These are phyloP conservation scores for Synergus gifuensis DNA, from an alignment of 2,888 invertebrate species.

Conservation along the genomic window DNA sequence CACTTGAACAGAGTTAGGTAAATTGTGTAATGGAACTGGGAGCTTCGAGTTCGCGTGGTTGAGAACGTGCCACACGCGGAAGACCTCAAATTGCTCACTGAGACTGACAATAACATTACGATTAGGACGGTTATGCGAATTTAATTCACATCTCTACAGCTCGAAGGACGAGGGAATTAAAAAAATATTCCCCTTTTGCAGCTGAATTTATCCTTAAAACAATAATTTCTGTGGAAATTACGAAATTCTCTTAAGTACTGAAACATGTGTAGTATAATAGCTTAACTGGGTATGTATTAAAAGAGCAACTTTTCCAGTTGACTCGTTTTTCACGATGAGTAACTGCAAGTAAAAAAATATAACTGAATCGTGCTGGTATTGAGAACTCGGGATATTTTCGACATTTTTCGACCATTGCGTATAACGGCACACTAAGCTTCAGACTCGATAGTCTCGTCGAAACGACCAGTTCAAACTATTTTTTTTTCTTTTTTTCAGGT, in stretches of 20 bases:
- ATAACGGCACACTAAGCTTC: background rate
- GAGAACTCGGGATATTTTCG: background rate
- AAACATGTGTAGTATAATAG: background rate
- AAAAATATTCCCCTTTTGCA: background rate
- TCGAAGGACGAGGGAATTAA: background rate
- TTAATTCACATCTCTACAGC: background rate
- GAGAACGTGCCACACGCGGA: constrained; percentile 44
- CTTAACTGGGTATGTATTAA: background rate
- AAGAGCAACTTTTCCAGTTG: background rate
- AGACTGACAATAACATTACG: constrained; percentile 61
- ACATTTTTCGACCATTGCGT: background rate
- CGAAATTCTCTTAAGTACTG: too few species aligned
- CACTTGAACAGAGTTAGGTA: constrained; percentile 63
- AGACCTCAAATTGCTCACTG: constrained; percentile 62
- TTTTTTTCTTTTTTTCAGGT: constrained; percentile 71
- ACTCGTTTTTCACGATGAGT: background rate
- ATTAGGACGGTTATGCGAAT: constrained; percentile 49
- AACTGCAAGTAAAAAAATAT: background rate
- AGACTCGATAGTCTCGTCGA: background rate
- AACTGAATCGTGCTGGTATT: background rate
- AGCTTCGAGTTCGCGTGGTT: constrained; percentile 55
- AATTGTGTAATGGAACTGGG: constrained; percentile 63
- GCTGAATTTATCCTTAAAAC: too few species aligned
- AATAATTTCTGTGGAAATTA: too few species aligned
- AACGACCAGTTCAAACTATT: constrained; percentile 12